Conservation (phyloP, 2,888 invertebrate genomes). For the Colletes collaris region DNA sequence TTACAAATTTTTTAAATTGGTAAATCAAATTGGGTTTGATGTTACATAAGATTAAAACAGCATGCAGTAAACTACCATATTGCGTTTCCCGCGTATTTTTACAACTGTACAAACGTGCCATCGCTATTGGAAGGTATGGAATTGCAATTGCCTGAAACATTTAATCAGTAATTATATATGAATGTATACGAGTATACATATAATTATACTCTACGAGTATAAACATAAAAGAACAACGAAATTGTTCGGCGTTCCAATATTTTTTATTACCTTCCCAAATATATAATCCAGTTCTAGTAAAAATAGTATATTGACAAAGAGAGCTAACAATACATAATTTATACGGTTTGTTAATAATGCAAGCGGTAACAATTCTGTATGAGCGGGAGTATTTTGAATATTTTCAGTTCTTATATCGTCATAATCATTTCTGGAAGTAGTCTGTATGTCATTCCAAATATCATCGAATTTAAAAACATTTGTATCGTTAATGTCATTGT, state of each 20-base stretch:
- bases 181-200: background rate
- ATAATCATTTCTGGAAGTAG: background rate
- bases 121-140: constrained; percentile 72
- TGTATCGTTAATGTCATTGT: background rate
- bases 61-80: constrained; percentile 68
- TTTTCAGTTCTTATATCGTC: background rate
- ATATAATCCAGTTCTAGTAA: constrained; percentile 68
- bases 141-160: constrained; percentile 73
- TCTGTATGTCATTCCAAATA: background rate
- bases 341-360: constrained; percentile 59
- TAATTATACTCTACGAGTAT: no score
- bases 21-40: constrained; percentile 72
- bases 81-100: constrained; percentile 52
- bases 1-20: constrained; percentile 65
- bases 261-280: constrained; percentile 73
- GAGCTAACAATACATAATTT: constrained; percentile 72
- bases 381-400: background rate
- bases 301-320: constrained; percentile 73
- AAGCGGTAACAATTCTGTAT: background rate
- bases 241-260: background rate
- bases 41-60: constrained; percentile 76
- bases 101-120: constrained; percentile 66
- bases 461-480: background rate
- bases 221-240: no score
- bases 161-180: constrained; percentile 9